Base-by-base conservation (phyloP, 2,888 invertebrate species). In the Brachylomia viminalis region DNA sequence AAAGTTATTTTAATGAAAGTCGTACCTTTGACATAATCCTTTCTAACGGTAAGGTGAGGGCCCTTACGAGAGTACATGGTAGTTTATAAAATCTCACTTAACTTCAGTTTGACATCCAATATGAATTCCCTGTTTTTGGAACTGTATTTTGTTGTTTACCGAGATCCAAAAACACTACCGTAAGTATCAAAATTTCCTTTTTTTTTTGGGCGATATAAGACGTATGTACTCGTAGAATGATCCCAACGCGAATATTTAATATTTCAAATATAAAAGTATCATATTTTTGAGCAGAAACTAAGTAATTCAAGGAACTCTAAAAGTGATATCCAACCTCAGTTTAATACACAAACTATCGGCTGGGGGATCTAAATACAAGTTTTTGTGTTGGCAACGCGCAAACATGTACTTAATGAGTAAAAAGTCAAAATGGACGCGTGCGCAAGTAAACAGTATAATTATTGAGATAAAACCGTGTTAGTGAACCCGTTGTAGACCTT, bases 371-470 rank as follows among this genome's bases (percentile, higher is more conserved):
- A 79, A 81, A 85, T 81, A 75, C 81, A 13, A 75, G 86, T 86
- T 83, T 84, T 77, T 85, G 47, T 77, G 74, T 74, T 80, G 56
- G 59, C 80, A 73, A 74, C 87, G 69, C 61, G 75, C 72, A 58
- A 80, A 77, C 82, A 73, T 79, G 77, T 77, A 77, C 62, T 75
- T 87, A 87, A 87, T 86, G 84, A 86, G 79, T 85, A 88, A 88
- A 87, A 86, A 85, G 77, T 81, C 78, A 69, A 83, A 84, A 83
- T 81, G 80, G 73, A 80, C 70, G 73, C 82, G 74, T 73, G 77
- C 71, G 69, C 88, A 78, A 75, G 81, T 88, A 88, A 86, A 87
- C 85, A 76, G 62, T 67, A 52, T 85, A 86, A 85, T 87, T 75
- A 85, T 83, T 81, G 74, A 75, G 85, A 85, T 85, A 79, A 79